Evolutionary conservation across 2,888 invertebrate genomes (phyloP).

Genomic region (Leucophenga maculata): DNA sequence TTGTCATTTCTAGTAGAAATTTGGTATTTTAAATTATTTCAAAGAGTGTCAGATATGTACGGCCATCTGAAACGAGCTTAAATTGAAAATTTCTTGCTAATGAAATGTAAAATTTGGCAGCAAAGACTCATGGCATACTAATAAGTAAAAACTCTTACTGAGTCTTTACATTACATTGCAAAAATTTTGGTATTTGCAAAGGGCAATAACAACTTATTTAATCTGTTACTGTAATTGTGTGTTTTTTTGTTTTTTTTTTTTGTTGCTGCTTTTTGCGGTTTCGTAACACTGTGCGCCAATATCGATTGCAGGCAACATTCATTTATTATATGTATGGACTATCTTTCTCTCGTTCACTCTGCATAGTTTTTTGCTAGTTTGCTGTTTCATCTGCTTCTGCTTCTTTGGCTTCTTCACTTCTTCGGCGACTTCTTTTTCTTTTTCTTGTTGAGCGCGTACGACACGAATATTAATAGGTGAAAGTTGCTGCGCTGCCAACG

Average conservation of each 20-base stretch:
- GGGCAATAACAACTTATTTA: no score
- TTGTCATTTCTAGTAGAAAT: no score
- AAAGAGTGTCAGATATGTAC: no score
- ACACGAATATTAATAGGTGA: slow-evolving; percentile 71
- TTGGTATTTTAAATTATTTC: no score
- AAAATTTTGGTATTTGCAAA: no score
- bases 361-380: background rate
- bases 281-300: slow-evolving; percentile 21
- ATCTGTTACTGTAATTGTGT: background rate
- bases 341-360: background rate
- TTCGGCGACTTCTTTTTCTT: slow-evolving; percentile 38
- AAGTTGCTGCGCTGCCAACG: slow-evolving; percentile 59
- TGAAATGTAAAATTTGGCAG: no score
- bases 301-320: slow-evolving; percentile 1
- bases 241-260: background rate
- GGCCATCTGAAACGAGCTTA: no score
- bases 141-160: no score
- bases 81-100: no score
- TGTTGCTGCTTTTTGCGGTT: background rate
- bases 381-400: slow-evolving; percentile 51
- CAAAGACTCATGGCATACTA: no score
- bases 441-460: slow-evolving; percentile 50
- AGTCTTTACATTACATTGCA: no score
- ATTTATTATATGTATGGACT: background rate
- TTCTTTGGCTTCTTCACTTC: slow-evolving; percentile 32